Base-by-base conservation (phyloP, 2,888 invertebrate genomes). In the Trachelus stipa region DNA sequence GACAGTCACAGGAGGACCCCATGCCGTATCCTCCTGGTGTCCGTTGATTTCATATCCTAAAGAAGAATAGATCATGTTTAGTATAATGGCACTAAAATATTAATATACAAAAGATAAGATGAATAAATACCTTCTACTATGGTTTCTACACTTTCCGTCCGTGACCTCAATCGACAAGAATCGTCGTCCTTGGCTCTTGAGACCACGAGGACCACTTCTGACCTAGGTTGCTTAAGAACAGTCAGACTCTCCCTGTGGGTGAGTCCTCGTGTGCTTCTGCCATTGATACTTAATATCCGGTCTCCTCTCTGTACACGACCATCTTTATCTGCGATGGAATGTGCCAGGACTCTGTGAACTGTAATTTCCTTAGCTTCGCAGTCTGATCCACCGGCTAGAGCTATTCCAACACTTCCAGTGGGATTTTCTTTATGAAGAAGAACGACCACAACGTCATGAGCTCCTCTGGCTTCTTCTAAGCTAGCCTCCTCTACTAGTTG, bases 341-440 rank as follows among this genome's bases (percentile, higher is more conserved):
- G 97, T 79, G 94, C 94, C 85, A 97, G 92, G 76, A 98, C 96
- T 91, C 97, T 96, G 91, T 98, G 97, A 83, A 98, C 97, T 88
- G 97, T 97, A 83, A 98, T 97, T 91, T 97, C 97, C 92, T 97
- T 98, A 87, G 96, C 95, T 93, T 98, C 98, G 90, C 97, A 97
- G 90, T 98, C 98, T 31, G 95, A 95, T 76, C 98, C 98, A 79
- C 98, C 98, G 76, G 97, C 97, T 85, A 98, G 92, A 73, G 97
- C 97, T 80, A 98, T 95, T 73, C 98, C 98, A 80, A 98, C 95
- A 87, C 96, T 96, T 34, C 96, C 95, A 73, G 94, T 94, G 4
- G 94, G 93, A 82, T 94, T 93, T 87, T 96, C 95, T 79, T 95
- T 93, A 87, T 94, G 94, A 79, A 96, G 91, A 34, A 95, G 93